phyloP scores from a whole-genome alignment of 2,888 invertebrate genomes.

The Aromia moschata region DNA sequence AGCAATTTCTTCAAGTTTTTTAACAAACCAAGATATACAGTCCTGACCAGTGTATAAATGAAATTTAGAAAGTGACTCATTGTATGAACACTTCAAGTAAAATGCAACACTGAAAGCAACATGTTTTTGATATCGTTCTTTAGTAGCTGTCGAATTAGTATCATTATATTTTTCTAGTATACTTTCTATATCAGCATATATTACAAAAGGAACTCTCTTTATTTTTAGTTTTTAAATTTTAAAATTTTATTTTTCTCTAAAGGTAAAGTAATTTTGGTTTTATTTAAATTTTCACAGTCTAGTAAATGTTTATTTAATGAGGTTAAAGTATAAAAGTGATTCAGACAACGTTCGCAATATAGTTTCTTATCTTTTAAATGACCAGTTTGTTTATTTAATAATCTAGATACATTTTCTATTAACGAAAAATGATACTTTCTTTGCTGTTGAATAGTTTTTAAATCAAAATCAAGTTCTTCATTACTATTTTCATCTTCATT shows the following conservation, averaged over 20 bases:
- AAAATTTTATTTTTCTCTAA: not conserved
- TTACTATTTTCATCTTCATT: not conserved
- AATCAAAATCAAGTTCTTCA: not conserved
- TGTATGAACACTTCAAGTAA: not conserved
- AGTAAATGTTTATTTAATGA: not conserved
- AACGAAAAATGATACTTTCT: not conserved
- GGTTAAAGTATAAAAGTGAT: not conserved
- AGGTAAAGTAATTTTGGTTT: not conserved
- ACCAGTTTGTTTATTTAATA: not conserved
- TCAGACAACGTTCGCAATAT: not conserved
- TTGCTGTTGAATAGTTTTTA: too few species aligned
- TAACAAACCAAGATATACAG: not conserved
- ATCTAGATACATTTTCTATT: not conserved
- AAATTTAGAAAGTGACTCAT: not conserved
- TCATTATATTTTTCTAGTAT: not conserved
- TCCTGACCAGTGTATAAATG: too few species aligned
- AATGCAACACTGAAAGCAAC: not conserved
- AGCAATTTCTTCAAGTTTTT: not conserved
- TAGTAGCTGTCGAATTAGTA: not conserved
- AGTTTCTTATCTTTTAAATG: not conserved
- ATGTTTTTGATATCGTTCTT: not conserved
- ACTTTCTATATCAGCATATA: slow-evolving; percentile 9
- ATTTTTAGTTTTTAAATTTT: slow-evolving; percentile 9
- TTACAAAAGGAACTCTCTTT: slow-evolving; percentile 4
- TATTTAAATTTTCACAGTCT: not conserved